These are phyloP conservation scores for Saccostrea echinata DNA, from an alignment of 1,140 invertebrate genomes.

Conservation along the genomic window DNA sequence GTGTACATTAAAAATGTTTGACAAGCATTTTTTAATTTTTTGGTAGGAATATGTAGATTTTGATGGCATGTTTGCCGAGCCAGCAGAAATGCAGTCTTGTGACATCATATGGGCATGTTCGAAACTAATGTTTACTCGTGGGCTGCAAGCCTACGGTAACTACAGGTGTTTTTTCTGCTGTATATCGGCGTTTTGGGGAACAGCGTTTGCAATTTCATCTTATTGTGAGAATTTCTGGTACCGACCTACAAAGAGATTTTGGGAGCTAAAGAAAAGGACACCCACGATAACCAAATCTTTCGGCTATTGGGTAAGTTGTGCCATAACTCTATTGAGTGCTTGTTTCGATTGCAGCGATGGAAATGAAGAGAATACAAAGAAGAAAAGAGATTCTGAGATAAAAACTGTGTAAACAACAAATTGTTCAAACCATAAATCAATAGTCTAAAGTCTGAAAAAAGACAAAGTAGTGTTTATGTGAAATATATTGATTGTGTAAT, in stretches of 20 bases:
- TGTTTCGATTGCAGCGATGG: no score
- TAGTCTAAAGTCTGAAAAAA: no score
- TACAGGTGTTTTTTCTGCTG: background rate
- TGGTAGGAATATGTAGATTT: background rate
- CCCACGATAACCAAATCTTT: no score
- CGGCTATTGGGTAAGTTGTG: no score
- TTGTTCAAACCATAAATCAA: no score
- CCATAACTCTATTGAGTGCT: no score
- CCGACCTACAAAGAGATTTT: background rate
- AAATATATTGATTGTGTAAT: no score
- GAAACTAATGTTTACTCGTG: background rate
- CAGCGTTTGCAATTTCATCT: background rate
- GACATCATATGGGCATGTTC: background rate
- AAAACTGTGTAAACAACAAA: no score
- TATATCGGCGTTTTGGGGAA: background rate
- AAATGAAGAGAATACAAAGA: no score
- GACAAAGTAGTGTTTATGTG: no score
- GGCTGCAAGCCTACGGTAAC: background rate
- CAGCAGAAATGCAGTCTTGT: background rate
- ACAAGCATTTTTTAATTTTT: background rate
- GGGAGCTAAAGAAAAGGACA: no score
- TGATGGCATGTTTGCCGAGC: background rate
- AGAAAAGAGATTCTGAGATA: no score
- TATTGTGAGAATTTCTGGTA: background rate
- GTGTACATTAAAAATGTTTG: background rate